Evolutionary conservation across 2,797 vertebrate species (phyloP).

Genomic region (Furcifer pardalis): DNA sequence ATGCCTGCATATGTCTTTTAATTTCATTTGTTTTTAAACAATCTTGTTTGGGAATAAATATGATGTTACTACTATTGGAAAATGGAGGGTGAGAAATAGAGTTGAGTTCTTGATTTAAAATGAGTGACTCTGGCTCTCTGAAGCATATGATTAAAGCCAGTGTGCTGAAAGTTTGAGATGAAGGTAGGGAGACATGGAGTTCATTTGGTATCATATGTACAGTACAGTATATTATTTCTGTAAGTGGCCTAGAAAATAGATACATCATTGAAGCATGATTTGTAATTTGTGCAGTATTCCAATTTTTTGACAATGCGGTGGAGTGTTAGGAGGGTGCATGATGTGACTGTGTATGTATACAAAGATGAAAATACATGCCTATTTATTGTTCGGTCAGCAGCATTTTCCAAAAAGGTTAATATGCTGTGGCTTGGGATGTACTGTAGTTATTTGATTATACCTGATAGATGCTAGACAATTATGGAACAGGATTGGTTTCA

Average conservation of each 20-base stretch:
- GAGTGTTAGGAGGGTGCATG: not conserved
- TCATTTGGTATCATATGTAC: constrained; percentile 14
- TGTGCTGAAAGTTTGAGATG: not conserved
- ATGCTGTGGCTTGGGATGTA: not conserved
- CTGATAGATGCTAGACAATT: not conserved
- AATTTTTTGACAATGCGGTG: not conserved
- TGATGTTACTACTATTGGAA: not conserved
- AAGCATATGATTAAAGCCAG: not conserved
- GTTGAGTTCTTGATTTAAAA: not conserved
- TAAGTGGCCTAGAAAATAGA: constrained; percentile 6
- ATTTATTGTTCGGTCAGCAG: not conserved
- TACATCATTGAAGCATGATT: not conserved
- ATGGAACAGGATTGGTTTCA: not conserved
- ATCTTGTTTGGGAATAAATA: not conserved
- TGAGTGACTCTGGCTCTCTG: constrained; percentile 9
- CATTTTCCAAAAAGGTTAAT: not conserved
- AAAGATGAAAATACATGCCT: not conserved
- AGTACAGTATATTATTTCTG: constrained; percentile 5
- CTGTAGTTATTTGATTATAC: not conserved
- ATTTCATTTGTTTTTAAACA: not conserved
- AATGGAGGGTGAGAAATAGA: not conserved
- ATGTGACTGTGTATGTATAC: not conserved
- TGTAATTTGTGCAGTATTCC: not conserved
- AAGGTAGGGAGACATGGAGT: not conserved
- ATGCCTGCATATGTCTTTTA: not conserved